Conservation (phyloP, 2,113 vertebrate genomes). For the Colossoma macropomum region DNA sequence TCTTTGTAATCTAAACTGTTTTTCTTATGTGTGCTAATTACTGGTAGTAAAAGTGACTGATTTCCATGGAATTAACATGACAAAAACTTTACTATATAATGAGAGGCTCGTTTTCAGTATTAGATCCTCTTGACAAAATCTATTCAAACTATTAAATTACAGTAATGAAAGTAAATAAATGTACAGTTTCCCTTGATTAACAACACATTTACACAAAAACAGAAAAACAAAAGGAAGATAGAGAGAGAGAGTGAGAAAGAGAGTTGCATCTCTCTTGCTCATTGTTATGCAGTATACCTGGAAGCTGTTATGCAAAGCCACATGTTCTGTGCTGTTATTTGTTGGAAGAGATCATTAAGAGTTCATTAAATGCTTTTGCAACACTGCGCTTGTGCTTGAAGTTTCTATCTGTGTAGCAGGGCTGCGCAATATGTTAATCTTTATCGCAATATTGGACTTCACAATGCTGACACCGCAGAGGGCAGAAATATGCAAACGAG, state of each 20-base stretch:
- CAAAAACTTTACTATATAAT: not conserved
- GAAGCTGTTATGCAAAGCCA: not conserved
- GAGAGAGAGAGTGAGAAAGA: not conserved
- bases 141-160: slow-evolving; percentile 27
- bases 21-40: not conserved
- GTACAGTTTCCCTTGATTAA: slow-evolving; percentile 31
- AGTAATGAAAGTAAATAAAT: slow-evolving; percentile 30
- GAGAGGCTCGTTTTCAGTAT: not conserved
- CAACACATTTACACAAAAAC: slow-evolving; percentile 33
- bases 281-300: not conserved
- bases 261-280: not conserved
- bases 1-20: not conserved
- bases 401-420: not conserved
- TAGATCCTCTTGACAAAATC: slow-evolving; percentile 2
- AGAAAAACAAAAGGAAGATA: not conserved
- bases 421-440: not conserved
- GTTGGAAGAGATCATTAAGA: not conserved
- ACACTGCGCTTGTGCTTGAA: not conserved
- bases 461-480: no score
- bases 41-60: not conserved
- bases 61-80: not conserved
- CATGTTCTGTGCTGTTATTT: not conserved
- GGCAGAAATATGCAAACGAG: no score
- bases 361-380: not conserved
- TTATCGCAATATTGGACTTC: no score